These are phyloP conservation scores for Eupithecia subumbrata DNA, from an alignment of 2,888 invertebrate species.

Conservation along the genomic window DNA sequence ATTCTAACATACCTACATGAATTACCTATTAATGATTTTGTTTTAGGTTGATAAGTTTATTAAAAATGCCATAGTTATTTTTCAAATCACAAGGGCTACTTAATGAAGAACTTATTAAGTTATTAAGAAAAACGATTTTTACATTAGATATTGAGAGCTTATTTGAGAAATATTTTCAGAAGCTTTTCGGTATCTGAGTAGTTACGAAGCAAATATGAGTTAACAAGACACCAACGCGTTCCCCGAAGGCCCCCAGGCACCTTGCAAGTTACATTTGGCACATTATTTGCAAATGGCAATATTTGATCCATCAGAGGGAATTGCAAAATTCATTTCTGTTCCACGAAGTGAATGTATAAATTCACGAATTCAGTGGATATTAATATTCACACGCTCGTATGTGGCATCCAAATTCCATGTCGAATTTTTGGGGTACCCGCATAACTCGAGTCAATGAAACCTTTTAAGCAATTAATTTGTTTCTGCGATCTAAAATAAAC, in stretches of 20 bases:
- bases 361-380: constrained; percentile 14
- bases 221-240: constrained; percentile 5
- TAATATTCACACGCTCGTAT: constrained; percentile 12
- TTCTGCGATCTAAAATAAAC: not conserved
- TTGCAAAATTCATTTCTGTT: constrained; percentile 13
- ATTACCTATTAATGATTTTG: not conserved
- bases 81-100: not conserved
- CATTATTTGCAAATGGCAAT: constrained; percentile 10
- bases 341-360: not conserved
- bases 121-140: no score
- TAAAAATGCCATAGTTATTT: not conserved
- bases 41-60: not conserved
- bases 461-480: not conserved
- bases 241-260: not conserved
- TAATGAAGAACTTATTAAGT: no score
- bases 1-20: not conserved
- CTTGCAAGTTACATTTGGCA: constrained; percentile 4
- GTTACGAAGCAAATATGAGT: constrained; percentile 1
- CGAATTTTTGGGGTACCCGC: not conserved
- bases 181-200: not conserved
- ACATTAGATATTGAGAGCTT: not conserved
- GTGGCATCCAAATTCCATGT: constrained; percentile 7
- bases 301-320: constrained; percentile 12
- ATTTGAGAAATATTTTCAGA: not conserved
- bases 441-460: not conserved